Base-by-base conservation (phyloP, 2,888 invertebrate species). In the Periphyllus acericola region DNA sequence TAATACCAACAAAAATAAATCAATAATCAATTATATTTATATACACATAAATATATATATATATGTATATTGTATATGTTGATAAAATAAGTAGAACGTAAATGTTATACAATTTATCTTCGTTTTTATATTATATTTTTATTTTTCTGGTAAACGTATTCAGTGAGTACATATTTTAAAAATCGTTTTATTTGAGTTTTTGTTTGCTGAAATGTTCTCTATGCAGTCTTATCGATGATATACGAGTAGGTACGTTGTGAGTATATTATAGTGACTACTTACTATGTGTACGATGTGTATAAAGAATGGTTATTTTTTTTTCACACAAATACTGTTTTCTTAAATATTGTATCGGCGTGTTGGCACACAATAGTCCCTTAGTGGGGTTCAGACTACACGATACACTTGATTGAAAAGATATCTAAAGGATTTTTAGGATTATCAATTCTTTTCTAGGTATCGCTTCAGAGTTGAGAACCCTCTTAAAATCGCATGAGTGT, bases 361-460 rank as follows among this genome's bases (percentile, higher is more conserved):
- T 72, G 29, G 72, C 72, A 40, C 46, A 72, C 36, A 83, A 34
- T 19, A 46, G 46, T 72, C 46, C 32, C 32, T 72, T 74, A 3
- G 25, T 55, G n/a, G 82, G 55, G 55, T 60, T 75, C 36, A n/a
- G 32, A 21, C 11, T 66, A 76, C 83, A 21, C 11, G 66, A 84
- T 66, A 76, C 74, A 83, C 60, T 74, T 34, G 83, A 83, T 83
- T 74, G 83, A 83, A 83, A 72, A 83, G 74, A 76, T 66, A 66
- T 75, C 60, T 40, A 84, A 84, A 76, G 76, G 84, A 76, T 76
- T 84, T 76, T 25, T 25, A 76, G 66, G 60, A 68, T 55, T 60
- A 60, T 83, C 68, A 29, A 40, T 80, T 68, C 32, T 21, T 46
- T 84, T 68, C 75, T 32, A 36, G 11, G 72, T 82, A 72, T 55